Evolutionary conservation across 2,113 vertebrate species (phyloP).

Genomic region (Excalfactoria chinensis): DNA sequence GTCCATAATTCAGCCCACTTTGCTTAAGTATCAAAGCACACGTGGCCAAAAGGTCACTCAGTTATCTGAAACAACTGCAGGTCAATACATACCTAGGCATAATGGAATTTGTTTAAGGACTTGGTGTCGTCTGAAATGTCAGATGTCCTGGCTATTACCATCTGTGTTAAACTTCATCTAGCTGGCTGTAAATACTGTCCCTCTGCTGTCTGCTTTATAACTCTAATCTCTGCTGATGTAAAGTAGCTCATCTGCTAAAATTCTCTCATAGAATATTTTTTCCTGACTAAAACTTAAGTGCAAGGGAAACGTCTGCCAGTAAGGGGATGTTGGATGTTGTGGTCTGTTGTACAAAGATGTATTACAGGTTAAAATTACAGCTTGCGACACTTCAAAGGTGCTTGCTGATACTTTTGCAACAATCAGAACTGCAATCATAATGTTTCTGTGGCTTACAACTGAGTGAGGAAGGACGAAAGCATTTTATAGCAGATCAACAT

Average conservation of each 20-base stretch:
- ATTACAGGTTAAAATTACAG: conserved; percentile 13
- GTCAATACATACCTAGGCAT: background rate
- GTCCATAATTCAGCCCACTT: conserved; percentile 33
- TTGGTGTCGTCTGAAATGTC: background rate
- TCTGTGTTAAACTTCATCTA: background rate
- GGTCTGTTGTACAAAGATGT: background rate
- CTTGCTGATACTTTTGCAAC: background rate
- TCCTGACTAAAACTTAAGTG: background rate
- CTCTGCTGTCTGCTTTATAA: background rate
- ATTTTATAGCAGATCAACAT: background rate
- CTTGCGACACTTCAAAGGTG: background rate
- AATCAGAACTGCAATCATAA: background rate
- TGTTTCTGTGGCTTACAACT: background rate
- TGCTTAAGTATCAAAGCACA: conserved; percentile 20
- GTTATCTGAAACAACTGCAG: conserved; percentile 35
- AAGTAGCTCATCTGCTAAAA: background rate
- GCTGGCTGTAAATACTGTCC: background rate
- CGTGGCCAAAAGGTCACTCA: background rate
- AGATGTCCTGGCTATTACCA: conserved; percentile 15
- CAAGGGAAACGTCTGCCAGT: background rate
- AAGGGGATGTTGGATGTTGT: background rate
- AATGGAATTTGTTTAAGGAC: conserved; percentile 45
- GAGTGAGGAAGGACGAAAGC: background rate
- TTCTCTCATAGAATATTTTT: background rate
- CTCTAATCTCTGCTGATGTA: background rate